Percentiles rank a stretch among this genome's conserved stretches.
Conservation (phyloP, 2,888 invertebrate genomes). For the Barypeithes pellucidus region DNA sequence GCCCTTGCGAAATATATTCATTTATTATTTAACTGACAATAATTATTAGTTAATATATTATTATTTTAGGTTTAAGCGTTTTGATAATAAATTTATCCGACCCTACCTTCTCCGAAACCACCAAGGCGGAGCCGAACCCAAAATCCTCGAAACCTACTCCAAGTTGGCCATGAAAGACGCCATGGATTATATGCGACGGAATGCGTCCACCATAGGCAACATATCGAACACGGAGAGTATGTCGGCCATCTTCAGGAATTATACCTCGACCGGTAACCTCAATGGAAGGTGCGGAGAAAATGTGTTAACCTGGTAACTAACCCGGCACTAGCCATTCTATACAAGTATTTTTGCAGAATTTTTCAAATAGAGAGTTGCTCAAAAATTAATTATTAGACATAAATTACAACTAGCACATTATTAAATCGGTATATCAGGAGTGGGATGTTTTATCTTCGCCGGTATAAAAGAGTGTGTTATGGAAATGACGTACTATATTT, state of each 20-base stretch:
- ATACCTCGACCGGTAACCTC: slow-evolving; percentile 83
- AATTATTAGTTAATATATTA: no score
- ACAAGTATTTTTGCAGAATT: not conserved
- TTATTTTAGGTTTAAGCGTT: slow-evolving; percentile 85
- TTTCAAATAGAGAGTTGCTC: no score
- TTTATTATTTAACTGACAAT: no score
- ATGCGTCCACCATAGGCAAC: slow-evolving; percentile 89
- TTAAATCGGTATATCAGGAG: no score
- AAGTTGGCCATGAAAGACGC: slow-evolving; percentile 95
- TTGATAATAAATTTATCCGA: slow-evolving; percentile 94
- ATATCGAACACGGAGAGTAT: slow-evolving; percentile 92
- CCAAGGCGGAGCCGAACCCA: slow-evolving; percentile 92
- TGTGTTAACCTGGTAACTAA: slow-evolving; percentile 74
- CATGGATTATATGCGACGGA: slow-evolving; percentile 91
- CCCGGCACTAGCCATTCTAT: slow-evolving; percentile 63
- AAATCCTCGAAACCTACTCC: slow-evolving; percentile 94
- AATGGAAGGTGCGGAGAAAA: slow-evolving; percentile 85
- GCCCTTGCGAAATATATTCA: no score
- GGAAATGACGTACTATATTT: no score
- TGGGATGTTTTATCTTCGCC: no score
- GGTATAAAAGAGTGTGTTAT: no score
- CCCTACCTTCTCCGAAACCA: slow-evolving; percentile 90
- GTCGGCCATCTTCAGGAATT: slow-evolving; percentile 92
- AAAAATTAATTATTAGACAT: no score
- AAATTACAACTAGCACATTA: no score